A percentile compares a stretch with the other conserved stretches of the same genome.
These are phyloP conservation scores for Australoheros facetus DNA, from an alignment of 2,797 vertebrate genomes.

Conservation along the genomic window DNA sequence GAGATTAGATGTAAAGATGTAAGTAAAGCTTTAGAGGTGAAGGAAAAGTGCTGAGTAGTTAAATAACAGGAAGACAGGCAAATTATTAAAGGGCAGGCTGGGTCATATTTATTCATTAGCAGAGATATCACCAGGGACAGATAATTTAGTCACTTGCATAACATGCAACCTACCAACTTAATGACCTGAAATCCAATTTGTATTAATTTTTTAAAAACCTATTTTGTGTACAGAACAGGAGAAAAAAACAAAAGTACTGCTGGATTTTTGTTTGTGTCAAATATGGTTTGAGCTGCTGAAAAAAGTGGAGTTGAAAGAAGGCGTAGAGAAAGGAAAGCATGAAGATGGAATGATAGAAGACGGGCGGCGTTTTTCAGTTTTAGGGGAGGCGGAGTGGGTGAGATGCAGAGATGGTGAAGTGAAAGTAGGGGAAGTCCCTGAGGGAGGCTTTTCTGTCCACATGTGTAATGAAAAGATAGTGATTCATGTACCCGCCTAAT, in stretches of 20 bases:
- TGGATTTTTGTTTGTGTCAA: not conserved
- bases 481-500: constrained; percentile 63
- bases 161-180: not conserved
- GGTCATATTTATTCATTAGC: not conserved
- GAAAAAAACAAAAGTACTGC: not conserved
- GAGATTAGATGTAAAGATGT: constrained; percentile 2
- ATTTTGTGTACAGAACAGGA: not conserved
- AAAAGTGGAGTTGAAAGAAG: not conserved
- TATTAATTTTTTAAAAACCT: not conserved
- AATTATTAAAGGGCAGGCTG: not conserved
- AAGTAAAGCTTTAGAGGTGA: not conserved
- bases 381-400: constrained; percentile 8
- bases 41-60: not conserved
- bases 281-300: not conserved
- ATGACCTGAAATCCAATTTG: constrained; percentile 5
- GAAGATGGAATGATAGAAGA: constrained; percentile 23
- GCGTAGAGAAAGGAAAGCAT: not conserved
- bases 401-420: constrained; percentile 39
- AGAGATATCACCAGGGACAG: not conserved
- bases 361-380: constrained; percentile 29
- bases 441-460: constrained; percentile 74
- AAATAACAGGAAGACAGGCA: not conserved
- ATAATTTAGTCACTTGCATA: not conserved
- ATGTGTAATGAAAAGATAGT: constrained; percentile 74
- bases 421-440: constrained; percentile 55